Percentiles rank a stretch among this genome's conserved stretches.
Evolutionary conservation across 2,797 vertebrate genomes (phyloP).

Genomic region (Falco biarmicus): DNA sequence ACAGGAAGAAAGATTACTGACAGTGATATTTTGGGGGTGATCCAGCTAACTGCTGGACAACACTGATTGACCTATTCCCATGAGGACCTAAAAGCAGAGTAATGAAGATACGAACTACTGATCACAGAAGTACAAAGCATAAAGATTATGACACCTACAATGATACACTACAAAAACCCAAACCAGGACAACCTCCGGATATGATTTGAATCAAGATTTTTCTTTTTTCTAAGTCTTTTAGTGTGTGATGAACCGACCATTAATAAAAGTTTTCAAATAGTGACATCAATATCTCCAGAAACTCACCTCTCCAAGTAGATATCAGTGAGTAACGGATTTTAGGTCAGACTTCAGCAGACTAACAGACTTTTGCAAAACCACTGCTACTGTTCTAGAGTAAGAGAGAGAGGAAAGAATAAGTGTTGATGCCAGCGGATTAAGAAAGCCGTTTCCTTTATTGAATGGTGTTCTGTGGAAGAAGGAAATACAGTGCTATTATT

Average conservation of each 20-base stretch:
- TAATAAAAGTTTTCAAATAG: neutral
- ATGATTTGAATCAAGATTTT: neutral
- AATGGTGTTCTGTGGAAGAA: neutral
- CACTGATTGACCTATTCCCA: neutral
- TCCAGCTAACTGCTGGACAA: neutral
- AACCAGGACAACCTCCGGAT: neutral
- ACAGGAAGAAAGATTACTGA: neutral
- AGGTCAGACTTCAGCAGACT: neutral
- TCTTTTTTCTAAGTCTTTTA: neutral
- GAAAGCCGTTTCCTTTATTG: neutral
- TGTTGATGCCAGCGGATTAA: neutral
- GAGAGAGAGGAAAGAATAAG: neutral
- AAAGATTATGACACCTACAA: neutral
- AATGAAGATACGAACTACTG: neutral
- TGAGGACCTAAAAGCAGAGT: neutral
- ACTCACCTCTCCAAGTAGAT: neutral
- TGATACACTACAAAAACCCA: neutral
- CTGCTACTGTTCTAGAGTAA: neutral
- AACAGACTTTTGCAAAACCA: neutral
- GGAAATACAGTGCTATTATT: slow-evolving; percentile 12
- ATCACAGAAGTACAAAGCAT: neutral
- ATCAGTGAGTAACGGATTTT: neutral
- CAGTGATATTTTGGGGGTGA: neutral
- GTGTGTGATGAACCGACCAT: neutral
- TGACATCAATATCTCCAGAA: neutral